Conservation (phyloP, 2,888 invertebrate species). For the Tinea pellionella region DNA sequence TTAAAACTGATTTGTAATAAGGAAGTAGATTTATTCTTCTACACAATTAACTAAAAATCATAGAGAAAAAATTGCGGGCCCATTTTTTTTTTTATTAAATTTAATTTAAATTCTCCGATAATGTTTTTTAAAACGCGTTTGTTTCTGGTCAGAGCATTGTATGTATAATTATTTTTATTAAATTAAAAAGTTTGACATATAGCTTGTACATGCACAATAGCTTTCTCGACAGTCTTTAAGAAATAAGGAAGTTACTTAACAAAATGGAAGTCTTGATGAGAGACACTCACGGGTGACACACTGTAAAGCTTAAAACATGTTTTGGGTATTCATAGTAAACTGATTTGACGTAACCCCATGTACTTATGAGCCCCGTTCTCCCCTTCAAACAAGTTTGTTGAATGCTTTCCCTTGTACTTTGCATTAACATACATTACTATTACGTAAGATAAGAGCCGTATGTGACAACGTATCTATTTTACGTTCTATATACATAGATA, state of each 20-base stretch:
- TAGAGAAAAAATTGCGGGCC: too few relatives aligned
- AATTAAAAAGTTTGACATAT: background rate
- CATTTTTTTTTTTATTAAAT: too few relatives aligned
- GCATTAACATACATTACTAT: constrained; percentile 29
- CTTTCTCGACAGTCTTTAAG: background rate
- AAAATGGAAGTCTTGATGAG: background rate
- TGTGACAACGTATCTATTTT: constrained; percentile 6
- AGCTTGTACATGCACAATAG: background rate
- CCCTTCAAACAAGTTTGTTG: constrained; percentile 41
- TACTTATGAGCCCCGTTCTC: constrained; percentile 27
- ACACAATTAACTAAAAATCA: too few relatives aligned
- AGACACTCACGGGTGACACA: constrained; percentile 23
- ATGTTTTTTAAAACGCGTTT: too few relatives aligned
- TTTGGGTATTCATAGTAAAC: constrained; percentile 36
- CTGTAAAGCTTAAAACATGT: constrained; percentile 43
- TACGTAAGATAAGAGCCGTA: constrained; percentile 7
- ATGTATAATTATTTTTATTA: too few relatives aligned
- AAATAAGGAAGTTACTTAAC: background rate
- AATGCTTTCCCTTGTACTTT: constrained; percentile 57
- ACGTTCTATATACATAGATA: too few relatives aligned
- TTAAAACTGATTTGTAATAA: too few relatives aligned
- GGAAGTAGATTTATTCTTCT: too few relatives aligned
- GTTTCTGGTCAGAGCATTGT: too few relatives aligned
- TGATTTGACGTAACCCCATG: constrained; percentile 39
- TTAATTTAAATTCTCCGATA: too few relatives aligned